Evolutionary conservation across 2,888 invertebrate genomes (phyloP), one percentile per base, ranked within the genome.

Genomic region (Chesias legatella): DNA sequence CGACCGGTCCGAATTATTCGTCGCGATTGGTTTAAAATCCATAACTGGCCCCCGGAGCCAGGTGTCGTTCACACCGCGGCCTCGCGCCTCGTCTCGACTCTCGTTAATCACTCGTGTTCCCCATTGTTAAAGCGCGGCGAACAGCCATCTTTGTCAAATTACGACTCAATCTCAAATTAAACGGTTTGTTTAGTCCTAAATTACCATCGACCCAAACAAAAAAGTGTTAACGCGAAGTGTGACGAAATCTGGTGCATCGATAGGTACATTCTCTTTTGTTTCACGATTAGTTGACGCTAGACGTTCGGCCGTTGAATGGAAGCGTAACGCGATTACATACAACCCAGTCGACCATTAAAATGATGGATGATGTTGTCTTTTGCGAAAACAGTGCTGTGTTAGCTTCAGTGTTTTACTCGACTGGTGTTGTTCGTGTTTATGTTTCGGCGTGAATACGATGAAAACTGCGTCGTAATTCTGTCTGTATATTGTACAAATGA

Each of bases 11-110:
- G 80, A 84, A 85, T 86, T 84, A 85, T 55, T 84, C 85, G 82
- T 84, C 75, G 86, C 85, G 79, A 88, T 85, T 86, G 85, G 85
- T 83, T 85, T 76, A 86, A 85, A 86, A 88, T 86, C 85, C 86
- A 86, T 86, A 86, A 85, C 85, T 86, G 86, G 86, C 86, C 86
- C 83, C 85, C 71, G 77, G 80, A 82, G 83, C 86, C 88, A 88
- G 88, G 88, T 88, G 88, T 88, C 88, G 88, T 89, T 88, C 88
- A 88, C 88, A 88, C 88, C 86, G 88, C 86, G 88, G 86, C 88
- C 84, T 84, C 85, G 85, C 85, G 85, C 81, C 84, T 84, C 84
- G 84, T 84, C 86, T 86, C 85, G 82, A 82, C 82, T 85, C 85
- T 85, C 85, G 83, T 85, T 84, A 88, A 85, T 85, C 85, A 85